phyloP scores from a whole-genome alignment of 2,888 invertebrate genomes.

The Melanotus villosus region DNA sequence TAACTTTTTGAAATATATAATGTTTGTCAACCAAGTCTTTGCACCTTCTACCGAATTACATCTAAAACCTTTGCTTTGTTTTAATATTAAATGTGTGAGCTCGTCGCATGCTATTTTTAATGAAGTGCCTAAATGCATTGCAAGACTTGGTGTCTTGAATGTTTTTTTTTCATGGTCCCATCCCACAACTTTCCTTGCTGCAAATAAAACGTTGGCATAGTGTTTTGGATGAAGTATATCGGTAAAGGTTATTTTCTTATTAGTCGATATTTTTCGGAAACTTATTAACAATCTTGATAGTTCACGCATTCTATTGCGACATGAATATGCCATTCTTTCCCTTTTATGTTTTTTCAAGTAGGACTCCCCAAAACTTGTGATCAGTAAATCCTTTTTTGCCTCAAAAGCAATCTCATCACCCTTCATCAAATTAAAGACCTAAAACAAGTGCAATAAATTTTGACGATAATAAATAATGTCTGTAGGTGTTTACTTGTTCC shows the following conservation, averaged over 20 bases:
- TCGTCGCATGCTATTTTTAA: slow-evolving; percentile 38
- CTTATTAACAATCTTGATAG: slow-evolving; percentile 46
- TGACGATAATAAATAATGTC: background rate
- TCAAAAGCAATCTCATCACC: background rate
- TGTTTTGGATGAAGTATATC: slow-evolving; percentile 9
- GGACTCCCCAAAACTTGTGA: slow-evolving; percentile 7
- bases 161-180: slow-evolving; percentile 45
- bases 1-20: slow-evolving; percentile 30
- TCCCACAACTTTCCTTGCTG: slow-evolving; percentile 38
- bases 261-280: background rate
- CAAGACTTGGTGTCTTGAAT: slow-evolving; percentile 46
- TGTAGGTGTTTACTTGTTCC: background rate
- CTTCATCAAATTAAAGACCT: background rate
- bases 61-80: slow-evolving; percentile 32
- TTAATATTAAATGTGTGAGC: slow-evolving; percentile 34
- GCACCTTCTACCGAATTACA: slow-evolving; percentile 22
- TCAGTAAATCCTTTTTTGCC: slow-evolving; percentile 40
- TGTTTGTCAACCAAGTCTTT: slow-evolving; percentile 23
- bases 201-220: slow-evolving; percentile 27
- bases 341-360: background rate
- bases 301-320: slow-evolving; percentile 12
- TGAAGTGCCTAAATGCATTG: slow-evolving; percentile 46
- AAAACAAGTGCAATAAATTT: background rate
- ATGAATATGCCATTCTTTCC: background rate
- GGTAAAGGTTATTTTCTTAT: background rate